Evolutionary conservation across 1,140 invertebrate genomes (phyloP).

Genomic region (Drepana arcuata): DNA sequence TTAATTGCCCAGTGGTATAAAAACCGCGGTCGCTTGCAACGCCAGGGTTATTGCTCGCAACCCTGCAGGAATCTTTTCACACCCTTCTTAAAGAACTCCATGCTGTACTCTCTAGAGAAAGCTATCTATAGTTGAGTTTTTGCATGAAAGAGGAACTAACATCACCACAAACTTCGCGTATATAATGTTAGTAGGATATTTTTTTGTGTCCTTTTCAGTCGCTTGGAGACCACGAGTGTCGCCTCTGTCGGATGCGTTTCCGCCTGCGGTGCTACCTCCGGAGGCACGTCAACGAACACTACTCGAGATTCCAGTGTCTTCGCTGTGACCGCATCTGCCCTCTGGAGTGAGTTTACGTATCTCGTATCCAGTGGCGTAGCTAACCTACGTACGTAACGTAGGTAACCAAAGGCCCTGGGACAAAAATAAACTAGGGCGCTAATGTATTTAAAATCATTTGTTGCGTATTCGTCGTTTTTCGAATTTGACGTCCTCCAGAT

Average conservation of each 20-base stretch:
- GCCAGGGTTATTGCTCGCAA: too few species aligned
- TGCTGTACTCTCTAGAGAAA: too few species aligned
- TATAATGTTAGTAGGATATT: neutral
- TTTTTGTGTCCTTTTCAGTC: constrained; percentile 3
- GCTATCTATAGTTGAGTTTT: neutral
- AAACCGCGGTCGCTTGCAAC: too few species aligned
- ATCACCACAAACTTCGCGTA: neutral
- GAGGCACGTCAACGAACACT: constrained; percentile 5
- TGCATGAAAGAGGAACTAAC: neutral
- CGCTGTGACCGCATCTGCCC: neutral
- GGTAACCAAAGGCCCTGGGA: too few species aligned
- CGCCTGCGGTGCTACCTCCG: neutral
- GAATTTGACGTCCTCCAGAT: neutral
- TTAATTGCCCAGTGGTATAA: too few species aligned
- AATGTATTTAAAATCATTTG: too few species aligned
- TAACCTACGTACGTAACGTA: too few species aligned
- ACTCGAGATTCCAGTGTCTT: neutral
- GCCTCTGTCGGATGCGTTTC: constrained; percentile 6
- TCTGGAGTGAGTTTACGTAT: neutral
- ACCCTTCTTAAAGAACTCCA: too few species aligned
- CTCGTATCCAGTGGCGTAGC: too few species aligned
- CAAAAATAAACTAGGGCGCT: too few species aligned
- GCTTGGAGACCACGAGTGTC: constrained; percentile 1
- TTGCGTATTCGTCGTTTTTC: neutral
- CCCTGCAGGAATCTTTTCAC: too few species aligned